phyloP scores from a whole-genome alignment of 2,113 vertebrate genomes.

The Ahaetulla prasina region DNA sequence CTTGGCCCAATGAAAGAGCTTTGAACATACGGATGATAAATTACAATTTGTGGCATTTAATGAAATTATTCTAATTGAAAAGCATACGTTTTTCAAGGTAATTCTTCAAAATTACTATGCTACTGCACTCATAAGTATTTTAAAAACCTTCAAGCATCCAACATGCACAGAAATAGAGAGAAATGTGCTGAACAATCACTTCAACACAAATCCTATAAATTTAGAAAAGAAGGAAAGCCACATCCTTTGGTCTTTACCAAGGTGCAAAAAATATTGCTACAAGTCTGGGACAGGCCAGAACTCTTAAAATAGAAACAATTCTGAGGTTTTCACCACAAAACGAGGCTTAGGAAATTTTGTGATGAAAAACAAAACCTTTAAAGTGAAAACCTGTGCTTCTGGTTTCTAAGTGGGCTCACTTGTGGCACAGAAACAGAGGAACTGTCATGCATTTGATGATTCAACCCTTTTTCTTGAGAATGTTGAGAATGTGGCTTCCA shows the following conservation, averaged over 20 bases:
- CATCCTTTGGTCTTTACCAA: background rate
- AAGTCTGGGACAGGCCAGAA: background rate
- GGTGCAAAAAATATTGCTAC: background rate
- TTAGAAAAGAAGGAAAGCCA: background rate
- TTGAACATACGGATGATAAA: background rate
- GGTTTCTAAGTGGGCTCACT: background rate
- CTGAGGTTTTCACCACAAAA: background rate
- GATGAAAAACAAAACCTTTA: background rate
- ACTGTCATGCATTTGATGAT: background rate
- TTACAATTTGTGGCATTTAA: background rate
- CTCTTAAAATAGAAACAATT: background rate
- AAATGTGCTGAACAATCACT: background rate
- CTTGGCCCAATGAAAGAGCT: background rate
- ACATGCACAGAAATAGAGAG: background rate
- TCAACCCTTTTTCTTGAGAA: background rate
- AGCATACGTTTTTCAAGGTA: background rate
- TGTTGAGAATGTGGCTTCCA: background rate
- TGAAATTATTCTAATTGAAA: background rate
- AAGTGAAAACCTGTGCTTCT: background rate
- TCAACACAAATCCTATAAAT: background rate
- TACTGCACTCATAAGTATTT: background rate
- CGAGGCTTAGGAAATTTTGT: background rate
- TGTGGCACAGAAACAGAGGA: background rate
- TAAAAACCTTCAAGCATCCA: background rate
- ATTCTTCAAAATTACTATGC: background rate